Evolutionary conservation across 1,140 invertebrate genomes (phyloP).

Genomic region (Hyposmocoma kahamanoa): DNA sequence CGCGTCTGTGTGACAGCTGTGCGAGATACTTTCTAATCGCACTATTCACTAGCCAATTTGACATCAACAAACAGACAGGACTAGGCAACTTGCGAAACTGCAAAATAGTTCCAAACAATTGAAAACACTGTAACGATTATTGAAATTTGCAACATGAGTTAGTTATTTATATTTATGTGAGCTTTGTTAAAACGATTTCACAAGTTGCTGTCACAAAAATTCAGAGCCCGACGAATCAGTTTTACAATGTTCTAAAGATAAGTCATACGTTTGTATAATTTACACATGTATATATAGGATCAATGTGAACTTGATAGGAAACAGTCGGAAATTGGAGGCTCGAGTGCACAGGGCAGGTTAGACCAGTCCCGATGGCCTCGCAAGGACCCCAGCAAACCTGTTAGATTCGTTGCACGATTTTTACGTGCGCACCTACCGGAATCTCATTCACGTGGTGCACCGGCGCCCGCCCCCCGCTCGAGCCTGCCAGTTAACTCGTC

Average conservation of each 20-base stretch:
- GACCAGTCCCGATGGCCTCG: slow-evolving; percentile 70
- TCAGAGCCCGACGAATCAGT: too few relatives aligned
- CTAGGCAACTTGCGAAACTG: slow-evolving; percentile 54
- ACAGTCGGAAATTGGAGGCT: slow-evolving; percentile 67
- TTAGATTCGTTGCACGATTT: slow-evolving; percentile 73
- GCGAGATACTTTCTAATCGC: slow-evolving; percentile 65
- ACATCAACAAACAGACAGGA: slow-evolving; percentile 52
- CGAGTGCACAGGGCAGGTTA: slow-evolving; percentile 68
- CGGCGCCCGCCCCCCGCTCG: slow-evolving; percentile 35
- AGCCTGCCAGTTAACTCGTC: slow-evolving; percentile 64
- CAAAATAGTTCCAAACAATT: slow-evolving; percentile 48
- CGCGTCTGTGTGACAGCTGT: slow-evolving; percentile 67
- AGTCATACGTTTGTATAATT: too few relatives aligned
- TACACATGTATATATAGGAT: slow-evolving; percentile 41
- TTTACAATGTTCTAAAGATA: too few relatives aligned
- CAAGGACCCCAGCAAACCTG: slow-evolving; percentile 72
- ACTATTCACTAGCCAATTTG: slow-evolving; percentile 43
- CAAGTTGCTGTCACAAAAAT: slow-evolving; percentile 12
- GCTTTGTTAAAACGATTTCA: slow-evolving; percentile 26
- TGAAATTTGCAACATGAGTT: too few relatives aligned
- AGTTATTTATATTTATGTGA: slow-evolving; percentile 48
- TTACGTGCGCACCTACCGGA: slow-evolving; percentile 72
- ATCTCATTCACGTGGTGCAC: slow-evolving; percentile 69
- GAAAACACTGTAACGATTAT: slow-evolving; percentile 44
- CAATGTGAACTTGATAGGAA: slow-evolving; percentile 56